Conservation (phyloP, 1,140 invertebrate genomes). For the Micrasema longulum region DNA sequence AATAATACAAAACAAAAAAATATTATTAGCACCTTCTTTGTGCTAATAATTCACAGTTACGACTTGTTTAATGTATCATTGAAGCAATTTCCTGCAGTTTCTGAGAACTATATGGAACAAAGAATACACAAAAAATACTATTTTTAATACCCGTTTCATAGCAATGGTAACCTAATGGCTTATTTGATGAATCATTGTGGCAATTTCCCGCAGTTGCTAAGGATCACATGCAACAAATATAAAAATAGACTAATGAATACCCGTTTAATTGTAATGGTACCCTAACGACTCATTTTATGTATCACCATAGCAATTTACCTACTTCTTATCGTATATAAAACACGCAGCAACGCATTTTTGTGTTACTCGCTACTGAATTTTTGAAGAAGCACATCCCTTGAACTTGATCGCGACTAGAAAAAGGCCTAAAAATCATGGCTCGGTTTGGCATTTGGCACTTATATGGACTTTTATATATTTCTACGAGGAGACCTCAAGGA, state of each 20-base stretch:
- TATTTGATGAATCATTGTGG: neutral
- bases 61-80: neutral
- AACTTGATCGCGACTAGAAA: slow-evolving; percentile 5
- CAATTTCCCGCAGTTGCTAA: slow-evolving; percentile 7
- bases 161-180: slow-evolving; percentile 2
- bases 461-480: slow-evolving; percentile 6
- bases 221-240: slow-evolving; percentile 5
- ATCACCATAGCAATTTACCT: slow-evolving; percentile 8
- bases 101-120: slow-evolving; percentile 1
- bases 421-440: slow-evolving; percentile 5
- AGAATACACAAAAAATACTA: neutral
- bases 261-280: slow-evolving; percentile 12
- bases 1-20: neutral
- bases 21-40: neutral
- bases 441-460: slow-evolving; percentile 8
- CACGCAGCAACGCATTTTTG: slow-evolving; percentile 2
- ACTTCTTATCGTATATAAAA: slow-evolving; percentile 12
- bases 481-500: slow-evolving; percentile 7
- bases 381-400: neutral
- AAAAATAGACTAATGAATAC: slow-evolving; percentile 6
- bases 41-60: neutral
- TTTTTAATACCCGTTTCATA: slow-evolving; percentile 5
- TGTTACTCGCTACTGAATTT: slow-evolving; percentile 8
- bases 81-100: neutral
- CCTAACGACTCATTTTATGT: slow-evolving; percentile 11